A percentile compares a stretch with the other conserved stretches of the same genome.
phyloP scores from a whole-genome alignment of 2,113 vertebrate genomes.

The Spermophilus dauricus region DNA sequence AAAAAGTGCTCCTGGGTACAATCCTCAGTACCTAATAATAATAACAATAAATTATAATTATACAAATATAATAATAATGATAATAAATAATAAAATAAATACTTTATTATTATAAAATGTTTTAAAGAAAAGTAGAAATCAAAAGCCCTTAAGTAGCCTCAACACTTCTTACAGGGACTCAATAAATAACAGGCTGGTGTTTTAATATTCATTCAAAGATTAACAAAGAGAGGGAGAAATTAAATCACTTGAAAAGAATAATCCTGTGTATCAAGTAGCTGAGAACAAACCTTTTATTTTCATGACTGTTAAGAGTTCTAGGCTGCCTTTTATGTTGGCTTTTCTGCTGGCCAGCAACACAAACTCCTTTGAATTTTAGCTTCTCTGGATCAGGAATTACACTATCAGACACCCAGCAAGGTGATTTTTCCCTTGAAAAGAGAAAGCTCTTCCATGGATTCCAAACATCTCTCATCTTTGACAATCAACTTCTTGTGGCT shows the following conservation, averaged over 20 bases:
- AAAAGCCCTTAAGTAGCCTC: background rate
- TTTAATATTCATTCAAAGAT: slow-evolving; percentile 14
- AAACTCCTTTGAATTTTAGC: background rate
- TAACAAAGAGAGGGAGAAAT: background rate
- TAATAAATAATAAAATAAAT: no score
- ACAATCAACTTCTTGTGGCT: slow-evolving; percentile 1
- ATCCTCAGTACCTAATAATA: no score
- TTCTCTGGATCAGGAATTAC: background rate
- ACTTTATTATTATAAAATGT: no score
- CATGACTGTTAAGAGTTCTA: background rate
- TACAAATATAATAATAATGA: no score
- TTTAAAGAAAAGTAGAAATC: background rate
- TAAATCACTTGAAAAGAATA: background rate
- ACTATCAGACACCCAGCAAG: background rate
- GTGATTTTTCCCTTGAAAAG: background rate
- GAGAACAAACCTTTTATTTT: background rate
- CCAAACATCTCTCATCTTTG: background rate
- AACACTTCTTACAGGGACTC: background rate
- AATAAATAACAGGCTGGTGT: background rate
- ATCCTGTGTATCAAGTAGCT: background rate
- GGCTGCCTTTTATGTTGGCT: background rate
- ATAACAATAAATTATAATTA: no score
- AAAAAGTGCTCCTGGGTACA: no score
- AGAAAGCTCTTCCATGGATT: background rate
- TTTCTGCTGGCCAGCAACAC: background rate